Conservation (phyloP, 2,888 invertebrate genomes). For the Agonopterix arenella region DNA sequence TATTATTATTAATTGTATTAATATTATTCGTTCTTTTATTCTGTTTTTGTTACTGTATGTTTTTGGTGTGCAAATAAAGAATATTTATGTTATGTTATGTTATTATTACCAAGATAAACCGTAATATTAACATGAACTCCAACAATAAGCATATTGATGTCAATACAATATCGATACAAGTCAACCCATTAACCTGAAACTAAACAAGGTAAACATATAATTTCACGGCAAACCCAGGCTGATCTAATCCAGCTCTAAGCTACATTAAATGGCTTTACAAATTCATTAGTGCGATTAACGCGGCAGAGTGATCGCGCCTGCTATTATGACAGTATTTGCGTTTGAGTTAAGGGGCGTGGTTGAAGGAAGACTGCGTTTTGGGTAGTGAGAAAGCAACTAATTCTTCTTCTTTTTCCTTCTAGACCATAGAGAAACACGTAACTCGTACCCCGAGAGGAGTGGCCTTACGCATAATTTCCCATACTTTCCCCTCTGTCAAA, state of each 20-base stretch:
- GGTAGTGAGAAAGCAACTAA: neutral
- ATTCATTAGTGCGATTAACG: slow-evolving; percentile 26
- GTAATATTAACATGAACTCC: neutral
- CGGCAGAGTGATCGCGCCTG: slow-evolving; percentile 18
- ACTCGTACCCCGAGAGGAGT: no score
- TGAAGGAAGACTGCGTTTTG: neutral
- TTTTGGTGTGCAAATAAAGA: no score
- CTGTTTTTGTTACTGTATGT: no score
- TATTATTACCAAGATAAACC: neutral
- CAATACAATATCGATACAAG: neutral
- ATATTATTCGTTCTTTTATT: no score
- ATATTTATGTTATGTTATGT: no score
- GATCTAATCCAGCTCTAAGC: slow-evolving; percentile 1
- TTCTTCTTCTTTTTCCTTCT: no score
- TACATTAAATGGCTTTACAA: slow-evolving; percentile 19
- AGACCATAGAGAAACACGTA: no score
- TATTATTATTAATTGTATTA: no score
- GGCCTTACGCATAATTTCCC: no score
- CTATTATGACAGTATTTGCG: slow-evolving; percentile 20
- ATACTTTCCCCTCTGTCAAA: no score
- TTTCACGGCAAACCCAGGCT: neutral
- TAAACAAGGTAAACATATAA: neutral
- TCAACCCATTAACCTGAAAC: neutral
- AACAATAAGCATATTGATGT: no score
- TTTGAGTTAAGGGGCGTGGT: slow-evolving; percentile 11